Conservation (phyloP, 2,888 invertebrate genomes). For the Cryptocephalus moraei region DNA sequence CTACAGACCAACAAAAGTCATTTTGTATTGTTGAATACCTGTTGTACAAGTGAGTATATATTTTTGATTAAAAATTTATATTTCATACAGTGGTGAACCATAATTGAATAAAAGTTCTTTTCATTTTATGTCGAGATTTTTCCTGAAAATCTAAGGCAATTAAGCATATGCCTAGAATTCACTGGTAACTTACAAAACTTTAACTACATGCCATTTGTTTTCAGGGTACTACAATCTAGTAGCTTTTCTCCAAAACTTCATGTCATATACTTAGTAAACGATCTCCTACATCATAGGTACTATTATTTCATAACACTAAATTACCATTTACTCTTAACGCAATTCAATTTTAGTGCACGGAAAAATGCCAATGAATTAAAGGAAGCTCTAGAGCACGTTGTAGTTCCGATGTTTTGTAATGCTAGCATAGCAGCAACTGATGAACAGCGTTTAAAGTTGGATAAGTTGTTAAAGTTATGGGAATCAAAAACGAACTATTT, state of each 20-base stretch:
- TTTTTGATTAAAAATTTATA: no score
- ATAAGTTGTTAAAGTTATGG: constrained; percentile 91
- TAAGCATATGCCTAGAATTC: no score
- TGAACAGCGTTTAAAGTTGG: constrained; percentile 83
- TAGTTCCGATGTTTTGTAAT: constrained; percentile 97
- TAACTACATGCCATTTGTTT: constrained; percentile 18
- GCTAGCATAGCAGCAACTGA: constrained; percentile 76
- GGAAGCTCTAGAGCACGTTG: constrained; percentile 86
- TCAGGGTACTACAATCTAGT: constrained; percentile 51
- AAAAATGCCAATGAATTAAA: constrained; percentile 92
- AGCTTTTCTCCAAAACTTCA: constrained; percentile 90
- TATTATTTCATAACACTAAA: not conserved
- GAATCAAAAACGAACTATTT: constrained; percentile 91
- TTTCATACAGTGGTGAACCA: no score
- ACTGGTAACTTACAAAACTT: no score
- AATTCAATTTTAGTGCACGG: constrained; percentile 65
- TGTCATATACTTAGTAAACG: constrained; percentile 97
- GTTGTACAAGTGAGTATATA: constrained; percentile 60
- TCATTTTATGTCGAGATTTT: no score
- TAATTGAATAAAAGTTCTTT: no score
- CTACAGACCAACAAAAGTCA: constrained; percentile 69
- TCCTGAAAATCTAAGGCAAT: no score
- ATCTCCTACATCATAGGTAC: constrained; percentile 93
- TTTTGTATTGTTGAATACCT: constrained; percentile 85
- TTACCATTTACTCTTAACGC: not conserved